Conservation (phyloP, 1,140 invertebrate species). For the Yoshiicerus persimilis region DNA sequence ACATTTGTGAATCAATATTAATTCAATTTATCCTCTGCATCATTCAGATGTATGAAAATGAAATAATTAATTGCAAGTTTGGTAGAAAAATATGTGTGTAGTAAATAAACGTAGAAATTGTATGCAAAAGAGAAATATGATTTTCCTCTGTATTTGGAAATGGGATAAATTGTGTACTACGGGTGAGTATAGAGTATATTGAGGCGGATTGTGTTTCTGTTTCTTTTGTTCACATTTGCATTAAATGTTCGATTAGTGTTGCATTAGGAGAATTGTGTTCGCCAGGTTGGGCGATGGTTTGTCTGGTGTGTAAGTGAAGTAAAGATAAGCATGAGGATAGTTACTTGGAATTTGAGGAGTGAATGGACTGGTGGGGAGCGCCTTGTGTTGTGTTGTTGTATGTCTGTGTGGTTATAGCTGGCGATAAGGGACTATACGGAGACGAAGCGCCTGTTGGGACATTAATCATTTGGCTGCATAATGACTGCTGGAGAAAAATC, state of each 20-base stretch:
- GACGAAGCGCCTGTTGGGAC: not conserved
- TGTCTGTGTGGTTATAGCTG: not conserved
- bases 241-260: not conserved
- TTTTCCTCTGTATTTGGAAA: no score
- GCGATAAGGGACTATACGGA: not conserved
- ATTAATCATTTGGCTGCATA: conserved; percentile 14
- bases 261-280: not conserved
- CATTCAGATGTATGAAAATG: no score
- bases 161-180: no score
- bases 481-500: conserved; percentile 21
- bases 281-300: not conserved
- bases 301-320: not conserved
- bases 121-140: no score
- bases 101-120: no score
- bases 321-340: not conserved
- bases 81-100: no score
- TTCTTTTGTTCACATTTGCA: not conserved
- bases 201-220: not conserved
- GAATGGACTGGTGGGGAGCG: not conserved
- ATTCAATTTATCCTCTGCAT: no score
- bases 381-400: not conserved
- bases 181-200: not conserved
- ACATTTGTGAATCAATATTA: no score
- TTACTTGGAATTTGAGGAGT: not conserved
- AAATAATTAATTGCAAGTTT: no score